Evolutionary conservation across 1,140 invertebrate species (phyloP).

Genomic region (Scaptomyza montana): DNA sequence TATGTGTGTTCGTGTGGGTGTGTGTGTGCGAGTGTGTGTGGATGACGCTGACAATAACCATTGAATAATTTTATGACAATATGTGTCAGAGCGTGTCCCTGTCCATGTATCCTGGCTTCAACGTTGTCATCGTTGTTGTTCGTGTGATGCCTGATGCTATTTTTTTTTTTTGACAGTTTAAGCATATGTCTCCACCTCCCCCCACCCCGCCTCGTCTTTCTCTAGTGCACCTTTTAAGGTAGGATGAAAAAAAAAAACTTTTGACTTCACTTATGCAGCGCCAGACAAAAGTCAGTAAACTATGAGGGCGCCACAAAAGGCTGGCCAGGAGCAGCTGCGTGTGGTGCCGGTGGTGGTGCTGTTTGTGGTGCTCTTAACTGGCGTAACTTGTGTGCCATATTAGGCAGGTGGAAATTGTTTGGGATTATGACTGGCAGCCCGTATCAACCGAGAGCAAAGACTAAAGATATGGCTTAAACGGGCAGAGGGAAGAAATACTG

Average conservation of each 20-base stretch:
- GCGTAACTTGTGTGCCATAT: slow-evolving; percentile 25
- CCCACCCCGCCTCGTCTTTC: no score
- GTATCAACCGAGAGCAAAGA: slow-evolving; percentile 46
- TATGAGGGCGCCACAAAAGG: slow-evolving; percentile 54
- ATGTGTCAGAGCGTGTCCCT: slow-evolving; percentile 73
- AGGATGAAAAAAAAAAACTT: slow-evolving; percentile 33
- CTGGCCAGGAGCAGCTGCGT: slow-evolving; percentile 6
- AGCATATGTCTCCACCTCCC: slow-evolving; percentile 60
- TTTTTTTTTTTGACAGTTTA: slow-evolving; percentile 70
- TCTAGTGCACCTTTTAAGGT: neutral
- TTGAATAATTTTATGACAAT: slow-evolving; percentile 83
- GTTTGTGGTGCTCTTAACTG: slow-evolving; percentile 13
- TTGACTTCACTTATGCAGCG: slow-evolving; percentile 62
- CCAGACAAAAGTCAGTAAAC: slow-evolving; percentile 70
- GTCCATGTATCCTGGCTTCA: slow-evolving; percentile 26
- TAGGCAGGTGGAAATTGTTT: slow-evolving; percentile 71
- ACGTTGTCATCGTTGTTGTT: neutral
- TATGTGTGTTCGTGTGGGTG: slow-evolving; percentile 10
- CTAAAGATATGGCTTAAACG: slow-evolving; percentile 14
- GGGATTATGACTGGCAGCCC: slow-evolving; percentile 60
- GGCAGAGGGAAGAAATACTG: slow-evolving; percentile 53
- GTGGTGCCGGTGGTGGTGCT: neutral
- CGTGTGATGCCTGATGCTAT: slow-evolving; percentile 43
- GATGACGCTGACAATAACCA: slow-evolving; percentile 73
- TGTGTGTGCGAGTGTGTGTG: slow-evolving; percentile 23